Conservation (phyloP, 2,113 vertebrate genomes). For the Rhea pennata region DNA sequence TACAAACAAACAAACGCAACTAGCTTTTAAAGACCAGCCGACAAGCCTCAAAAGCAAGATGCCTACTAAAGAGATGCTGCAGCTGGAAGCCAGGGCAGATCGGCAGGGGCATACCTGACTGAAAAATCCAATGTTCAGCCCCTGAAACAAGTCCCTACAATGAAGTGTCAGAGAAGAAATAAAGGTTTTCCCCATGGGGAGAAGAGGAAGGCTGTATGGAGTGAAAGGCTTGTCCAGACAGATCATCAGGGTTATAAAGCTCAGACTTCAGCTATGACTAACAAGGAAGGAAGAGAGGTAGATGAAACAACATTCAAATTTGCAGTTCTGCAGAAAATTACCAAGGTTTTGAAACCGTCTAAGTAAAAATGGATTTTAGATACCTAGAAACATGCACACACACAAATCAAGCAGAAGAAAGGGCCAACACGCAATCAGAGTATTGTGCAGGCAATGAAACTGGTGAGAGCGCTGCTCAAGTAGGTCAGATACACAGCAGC, state of each 20-base stretch:
- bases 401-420: neutral
- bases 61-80: neutral
- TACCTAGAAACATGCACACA: neutral
- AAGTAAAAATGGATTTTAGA: constrained; percentile 2
- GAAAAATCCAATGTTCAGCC: neutral
- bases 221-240: constrained; percentile 29
- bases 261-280: constrained; percentile 54
- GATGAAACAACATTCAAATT: constrained; percentile 28
- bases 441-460: neutral
- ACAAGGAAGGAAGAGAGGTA: constrained; percentile 3
- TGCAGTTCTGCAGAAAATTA: constrained; percentile 36
- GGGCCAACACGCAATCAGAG: neutral
- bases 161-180: constrained; percentile 32
- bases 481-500: constrained; percentile 27
- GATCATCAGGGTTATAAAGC: neutral
- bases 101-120: neutral
- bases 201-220: neutral
- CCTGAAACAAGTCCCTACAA: neutral
- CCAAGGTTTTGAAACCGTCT: neutral
- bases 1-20: neutral
- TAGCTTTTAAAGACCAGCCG: constrained; percentile 24
- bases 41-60: constrained; percentile 27
- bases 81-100: neutral
- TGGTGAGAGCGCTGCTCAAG: neutral
- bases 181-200: neutral